Evolutionary conservation across 92 coral and sea anemone species (phyloP).

Genomic region (Metridium senile): DNA sequence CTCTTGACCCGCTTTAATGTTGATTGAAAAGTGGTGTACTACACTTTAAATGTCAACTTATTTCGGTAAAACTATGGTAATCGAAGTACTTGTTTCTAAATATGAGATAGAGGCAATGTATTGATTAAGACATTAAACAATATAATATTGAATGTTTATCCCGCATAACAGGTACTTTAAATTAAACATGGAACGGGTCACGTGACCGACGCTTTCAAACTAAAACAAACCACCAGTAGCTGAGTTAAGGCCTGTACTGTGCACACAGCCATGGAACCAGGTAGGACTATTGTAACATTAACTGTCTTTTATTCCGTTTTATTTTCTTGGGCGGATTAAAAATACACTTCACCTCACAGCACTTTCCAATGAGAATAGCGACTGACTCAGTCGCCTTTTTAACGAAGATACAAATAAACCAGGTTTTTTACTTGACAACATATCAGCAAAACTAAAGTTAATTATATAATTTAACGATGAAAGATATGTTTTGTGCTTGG

Average conservation of each 20-base stretch:
- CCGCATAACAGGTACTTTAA: conserved; percentile 29
- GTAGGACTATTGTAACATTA: background rate
- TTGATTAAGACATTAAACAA: background rate
- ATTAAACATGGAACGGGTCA: conserved; percentile 16
- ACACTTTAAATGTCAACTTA: too few relatives aligned
- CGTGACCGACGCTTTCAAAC: conserved; percentile 35
- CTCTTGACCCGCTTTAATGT: too few relatives aligned
- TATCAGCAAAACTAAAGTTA: too few relatives aligned
- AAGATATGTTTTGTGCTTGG: too few relatives aligned
- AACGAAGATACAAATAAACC: too few relatives aligned
- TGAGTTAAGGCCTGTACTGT: background rate
- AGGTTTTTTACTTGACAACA: too few relatives aligned
- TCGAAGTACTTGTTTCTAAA: background rate
- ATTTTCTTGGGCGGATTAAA: background rate
- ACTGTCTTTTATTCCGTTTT: background rate
- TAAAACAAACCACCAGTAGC: conserved; percentile 23
- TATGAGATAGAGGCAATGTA: background rate
- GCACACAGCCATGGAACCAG: background rate
- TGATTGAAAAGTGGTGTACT: too few relatives aligned
- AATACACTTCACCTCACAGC: too few relatives aligned
- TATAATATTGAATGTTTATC: conserved; percentile 27
- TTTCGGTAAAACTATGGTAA: too few relatives aligned
- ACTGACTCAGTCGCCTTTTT: too few relatives aligned
- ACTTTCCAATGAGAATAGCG: too few relatives aligned
- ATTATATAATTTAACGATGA: too few relatives aligned